Evolutionary conservation across 37 sponge, comb jelly and placozoan genomes (phyloP), one percentile per base, ranked within the genome.

Genomic region (Geodia barretti): DNA sequence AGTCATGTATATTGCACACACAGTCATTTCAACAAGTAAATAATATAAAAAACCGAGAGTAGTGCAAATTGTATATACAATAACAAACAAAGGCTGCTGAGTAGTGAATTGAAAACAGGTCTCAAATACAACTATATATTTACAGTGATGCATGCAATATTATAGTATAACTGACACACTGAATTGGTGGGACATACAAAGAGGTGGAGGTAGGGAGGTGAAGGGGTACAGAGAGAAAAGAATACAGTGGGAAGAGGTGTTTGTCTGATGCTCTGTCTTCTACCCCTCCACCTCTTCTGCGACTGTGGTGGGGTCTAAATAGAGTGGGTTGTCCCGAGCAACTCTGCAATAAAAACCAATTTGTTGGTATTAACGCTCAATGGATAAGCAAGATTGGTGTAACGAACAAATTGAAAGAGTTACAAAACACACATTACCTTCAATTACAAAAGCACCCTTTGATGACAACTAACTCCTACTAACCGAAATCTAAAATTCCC

Each of bases 251-350:
- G n/a, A n/a, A n/a, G n/a, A n/a, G n/a, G n/a, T n/a, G n/a, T n/a
- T n/a, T n/a, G n/a, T n/a, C n/a, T 47, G 54, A 47, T 47, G 7
- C 7, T 47, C 54, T 47, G 54, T 14, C 14, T 7, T 17, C 14
- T 47, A 47, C 60, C 58, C 78, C 61, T 43, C 81, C 17, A 70
- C 83, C 33, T 73, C 65, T 31, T 62, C 83, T 54, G 34, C 76
- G 17, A 84, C 76, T 1, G 68, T 34, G 8, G 65, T 60, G 23
- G 84, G 84, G 28, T 75, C 69, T 35, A 84, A 71, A 39, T 84
- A 84, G 38, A 84, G 76, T 0, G 84, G 84, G 39, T 84, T 84
- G 58, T 84, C 84, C 38, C 38, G n/a, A 26, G 84, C 84, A 32
- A 84, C 84, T 2, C 84, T 84, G 74, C 28, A 67, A 5, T 17